phyloP scores from a whole-genome alignment of 1,140 invertebrate genomes.

The Sitophilus oryzae region DNA sequence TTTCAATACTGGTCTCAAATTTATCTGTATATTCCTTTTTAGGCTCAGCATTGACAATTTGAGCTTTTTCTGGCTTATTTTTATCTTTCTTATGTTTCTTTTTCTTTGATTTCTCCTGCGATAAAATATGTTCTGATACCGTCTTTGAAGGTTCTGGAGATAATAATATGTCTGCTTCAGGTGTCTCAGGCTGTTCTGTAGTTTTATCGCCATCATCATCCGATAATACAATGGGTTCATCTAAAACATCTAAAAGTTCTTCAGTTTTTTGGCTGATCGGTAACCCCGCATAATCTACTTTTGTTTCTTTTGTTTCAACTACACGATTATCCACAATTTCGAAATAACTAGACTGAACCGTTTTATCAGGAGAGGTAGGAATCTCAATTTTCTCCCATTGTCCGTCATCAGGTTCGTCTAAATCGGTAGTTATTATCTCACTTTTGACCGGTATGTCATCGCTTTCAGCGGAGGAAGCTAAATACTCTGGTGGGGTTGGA shows the following conservation, averaged over 20 bases:
- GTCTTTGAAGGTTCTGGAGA: too few relatives aligned
- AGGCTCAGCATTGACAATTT: neutral
- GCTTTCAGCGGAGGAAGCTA: neutral
- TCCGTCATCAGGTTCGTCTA: slow-evolving; percentile 15
- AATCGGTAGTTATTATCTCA: slow-evolving; percentile 10
- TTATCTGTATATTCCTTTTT: too few relatives aligned
- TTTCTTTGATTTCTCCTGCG: too few relatives aligned
- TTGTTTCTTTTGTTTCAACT: neutral
- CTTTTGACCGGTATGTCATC: neutral
- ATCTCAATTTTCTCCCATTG: slow-evolving; percentile 18
- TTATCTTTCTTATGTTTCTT: neutral
- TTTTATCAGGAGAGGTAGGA: neutral
- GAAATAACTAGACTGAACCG: neutral
- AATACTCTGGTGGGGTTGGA: slow-evolving; percentile 8
- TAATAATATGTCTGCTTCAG: too few relatives aligned
- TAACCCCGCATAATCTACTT: neutral
- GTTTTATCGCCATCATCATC: too few relatives aligned
- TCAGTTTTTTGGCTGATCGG: neutral
- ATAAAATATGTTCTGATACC: too few relatives aligned
- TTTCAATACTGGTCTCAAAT: too few relatives aligned
- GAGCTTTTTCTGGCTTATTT: neutral
- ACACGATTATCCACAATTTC: slow-evolving; percentile 4
- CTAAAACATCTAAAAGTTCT: neutral
- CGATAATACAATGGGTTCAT: too few relatives aligned
- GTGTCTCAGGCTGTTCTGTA: too few relatives aligned